Evolutionary conservation across 2,797 vertebrate species (phyloP).

Genomic region (Emydoidea blandingii): DNA sequence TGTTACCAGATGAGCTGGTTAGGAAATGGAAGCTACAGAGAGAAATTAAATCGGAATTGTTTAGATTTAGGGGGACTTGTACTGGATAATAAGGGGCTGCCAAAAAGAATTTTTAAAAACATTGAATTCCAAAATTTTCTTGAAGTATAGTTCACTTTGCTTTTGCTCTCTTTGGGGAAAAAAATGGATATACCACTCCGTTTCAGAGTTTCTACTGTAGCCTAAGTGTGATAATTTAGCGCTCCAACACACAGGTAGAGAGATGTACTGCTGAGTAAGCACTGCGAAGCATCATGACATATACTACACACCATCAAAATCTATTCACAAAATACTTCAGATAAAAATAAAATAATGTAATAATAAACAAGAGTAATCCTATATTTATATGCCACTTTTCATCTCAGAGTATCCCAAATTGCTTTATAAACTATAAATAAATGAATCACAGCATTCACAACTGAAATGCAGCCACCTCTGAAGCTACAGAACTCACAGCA

Average conservation of each 20-base stretch:
- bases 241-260: not conserved
- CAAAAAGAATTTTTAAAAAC: not conserved
- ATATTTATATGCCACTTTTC: not conserved
- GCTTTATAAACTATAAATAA: not conserved
- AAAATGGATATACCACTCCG: not conserved
- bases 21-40: conserved; percentile 32
- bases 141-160: not conserved
- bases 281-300: not conserved
- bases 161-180: conserved; percentile 38
- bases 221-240: not conserved
- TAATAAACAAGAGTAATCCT: not conserved
- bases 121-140: not conserved
- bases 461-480: conserved; percentile 10
- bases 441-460: not conserved
- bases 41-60: not conserved
- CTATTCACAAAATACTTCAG: not conserved
- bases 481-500: not conserved
- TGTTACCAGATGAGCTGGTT: not conserved
- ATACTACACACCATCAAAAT: not conserved
- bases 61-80: not conserved
- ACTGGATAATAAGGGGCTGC: conserved; percentile 7
- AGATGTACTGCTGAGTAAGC: not conserved
- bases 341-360: not conserved
- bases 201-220: not conserved
- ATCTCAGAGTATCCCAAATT: not conserved